Conservation (phyloP, 2,113 vertebrate genomes). For the Carassius gibelio region DNA sequence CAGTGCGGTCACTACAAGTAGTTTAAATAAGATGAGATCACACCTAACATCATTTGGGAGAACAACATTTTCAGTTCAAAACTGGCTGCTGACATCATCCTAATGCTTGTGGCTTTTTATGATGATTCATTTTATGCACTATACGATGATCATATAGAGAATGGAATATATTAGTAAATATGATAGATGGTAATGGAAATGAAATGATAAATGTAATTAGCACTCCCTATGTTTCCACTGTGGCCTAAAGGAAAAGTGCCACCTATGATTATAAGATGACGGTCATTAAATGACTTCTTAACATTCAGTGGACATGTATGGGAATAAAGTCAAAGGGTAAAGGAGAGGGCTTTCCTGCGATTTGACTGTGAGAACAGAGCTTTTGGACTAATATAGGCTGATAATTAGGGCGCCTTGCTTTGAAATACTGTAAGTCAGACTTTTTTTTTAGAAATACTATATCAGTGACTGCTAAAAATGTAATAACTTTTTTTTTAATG, state of each 20-base stretch:
- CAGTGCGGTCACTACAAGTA: background rate
- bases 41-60: background rate
- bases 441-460: background rate
- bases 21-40: slow-evolving; percentile 2
- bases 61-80: background rate
- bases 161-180: background rate
- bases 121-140: background rate
- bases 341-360: slow-evolving; percentile 1
- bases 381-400: background rate
- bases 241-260: background rate
- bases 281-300: background rate
- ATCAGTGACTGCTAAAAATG: slow-evolving; percentile 2
- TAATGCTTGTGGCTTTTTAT: background rate
- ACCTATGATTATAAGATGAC: background rate
- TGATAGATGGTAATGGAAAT: too few relatives aligned
- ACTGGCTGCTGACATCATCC: background rate
- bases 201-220: background rate
- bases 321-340: slow-evolving; percentile 31
- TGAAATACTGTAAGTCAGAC: slow-evolving; percentile 20
- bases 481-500: background rate
- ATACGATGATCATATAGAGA: background rate
- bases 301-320: slow-evolving; percentile 9
- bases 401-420: slow-evolving; percentile 1
- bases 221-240: background rate
- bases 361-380: background rate